Conservation (phyloP, 2,888 invertebrate genomes). For the Macaria notata region DNA sequence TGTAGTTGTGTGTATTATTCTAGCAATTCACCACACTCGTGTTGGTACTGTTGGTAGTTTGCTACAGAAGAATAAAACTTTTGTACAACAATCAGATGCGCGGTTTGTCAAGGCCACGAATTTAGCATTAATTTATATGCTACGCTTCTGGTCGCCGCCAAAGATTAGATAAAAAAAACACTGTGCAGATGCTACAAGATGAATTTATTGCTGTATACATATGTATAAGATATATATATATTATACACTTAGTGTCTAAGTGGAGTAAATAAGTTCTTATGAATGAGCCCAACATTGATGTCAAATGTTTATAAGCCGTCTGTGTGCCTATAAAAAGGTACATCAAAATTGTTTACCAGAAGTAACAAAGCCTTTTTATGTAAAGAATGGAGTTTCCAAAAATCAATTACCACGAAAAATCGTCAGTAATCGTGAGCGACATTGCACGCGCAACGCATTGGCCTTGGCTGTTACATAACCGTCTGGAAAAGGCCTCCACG, state of each 20-base stretch:
- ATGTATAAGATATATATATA: too few species aligned
- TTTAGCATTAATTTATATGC: constrained; percentile 19
- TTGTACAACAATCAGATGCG: constrained; percentile 16
- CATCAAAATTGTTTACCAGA: too few species aligned
- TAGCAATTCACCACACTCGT: constrained; percentile 1
- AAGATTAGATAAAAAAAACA: constrained; percentile 12
- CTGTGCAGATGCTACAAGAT: constrained; percentile 6
- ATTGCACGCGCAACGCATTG: constrained; percentile 47
- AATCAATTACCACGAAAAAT: constrained; percentile 3
- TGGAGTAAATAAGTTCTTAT: too few species aligned
- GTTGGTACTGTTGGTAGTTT: too few species aligned
- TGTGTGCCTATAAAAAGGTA: too few species aligned
- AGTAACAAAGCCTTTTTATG: too few species aligned
- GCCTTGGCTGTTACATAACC: constrained; percentile 68
- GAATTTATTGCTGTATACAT: too few species aligned
- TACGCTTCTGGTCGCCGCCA: constrained; percentile 16
- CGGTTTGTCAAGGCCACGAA: constrained; percentile 19
- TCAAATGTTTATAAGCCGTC: too few species aligned
- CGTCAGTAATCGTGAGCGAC: constrained; percentile 8
- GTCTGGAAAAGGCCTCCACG: constrained; percentile 58
- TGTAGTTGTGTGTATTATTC: not conserved
- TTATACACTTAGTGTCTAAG: too few species aligned
- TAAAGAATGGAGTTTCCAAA: not conserved
- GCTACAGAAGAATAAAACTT: constrained; percentile 5
- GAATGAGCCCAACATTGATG: too few species aligned